Conservation (phyloP, 1,140 invertebrate genomes). For the Chionoecetes opilio region DNA sequence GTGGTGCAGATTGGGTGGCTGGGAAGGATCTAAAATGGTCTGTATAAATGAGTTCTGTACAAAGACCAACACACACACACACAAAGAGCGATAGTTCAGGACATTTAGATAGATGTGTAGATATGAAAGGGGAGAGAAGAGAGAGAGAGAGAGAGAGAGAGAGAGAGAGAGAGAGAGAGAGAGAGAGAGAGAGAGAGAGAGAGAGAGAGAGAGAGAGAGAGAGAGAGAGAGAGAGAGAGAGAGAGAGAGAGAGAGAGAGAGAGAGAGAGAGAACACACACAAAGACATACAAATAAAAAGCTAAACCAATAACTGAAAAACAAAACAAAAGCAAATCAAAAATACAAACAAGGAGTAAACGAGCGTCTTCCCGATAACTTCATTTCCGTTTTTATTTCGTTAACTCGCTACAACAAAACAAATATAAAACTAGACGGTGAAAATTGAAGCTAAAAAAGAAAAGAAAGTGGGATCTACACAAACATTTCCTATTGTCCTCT, state of each 20-base stretch:
- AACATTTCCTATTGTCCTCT: neutral
- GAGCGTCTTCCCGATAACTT: neutral
- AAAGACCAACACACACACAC: neutral
- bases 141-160: neutral
- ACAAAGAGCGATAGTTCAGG: neutral
- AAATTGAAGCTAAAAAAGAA: neutral
- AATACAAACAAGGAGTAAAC: neutral
- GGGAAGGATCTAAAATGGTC: neutral
- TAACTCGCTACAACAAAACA: neutral
- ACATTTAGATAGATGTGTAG: neutral
- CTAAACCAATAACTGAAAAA: neutral
- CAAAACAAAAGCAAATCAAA: neutral
- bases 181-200: neutral
- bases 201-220: neutral
- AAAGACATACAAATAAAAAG: neutral
- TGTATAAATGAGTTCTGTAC: neutral
- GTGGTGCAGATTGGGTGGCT: neutral
- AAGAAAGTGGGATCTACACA: neutral
- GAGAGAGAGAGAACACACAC: neutral
- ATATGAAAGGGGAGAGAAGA: neutral
- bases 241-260: too few species aligned
- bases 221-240: neutral
- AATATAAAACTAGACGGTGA: neutral
- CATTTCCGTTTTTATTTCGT: neutral
- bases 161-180: neutral